Evolutionary conservation across 2,113 vertebrate species (phyloP), one percentile per base, ranked within the genome.

Genomic region (Sardina pilchardus): DNA sequence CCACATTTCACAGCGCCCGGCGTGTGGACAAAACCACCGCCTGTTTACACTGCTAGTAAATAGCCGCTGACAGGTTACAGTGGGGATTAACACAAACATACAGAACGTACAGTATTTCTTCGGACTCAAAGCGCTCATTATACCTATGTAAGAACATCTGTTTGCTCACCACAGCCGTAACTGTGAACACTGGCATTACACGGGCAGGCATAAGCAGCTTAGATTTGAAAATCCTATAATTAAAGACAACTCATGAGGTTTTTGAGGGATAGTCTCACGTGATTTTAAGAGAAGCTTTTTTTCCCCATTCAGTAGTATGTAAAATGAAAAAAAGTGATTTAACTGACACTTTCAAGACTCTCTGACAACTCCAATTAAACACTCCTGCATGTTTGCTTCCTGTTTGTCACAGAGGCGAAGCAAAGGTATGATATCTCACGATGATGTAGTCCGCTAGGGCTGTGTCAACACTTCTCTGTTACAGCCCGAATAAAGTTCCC

Each of bases 151-250:
- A 17, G 30, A 34, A 78, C 71, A 78, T 78, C 71, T 17, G 71
- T 78, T 12, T 36, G 71, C 34, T 36, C 14, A 78, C 81, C 45
- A 19, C 59, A 87, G 43, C 45, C 80, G 24, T 75, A 10, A n/a
- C 7, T 43, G 19, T 53, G 21, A 86, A 87, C 82, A 82, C 44
- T 53, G 80, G 42, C 50, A 84, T 88, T 87, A 88, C 80, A 82
- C 67, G 50, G 50, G 75, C 50, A 84, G 43, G 53, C 45, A 26
- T 34, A 81, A 42, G 75, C 87, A 71, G 71, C 71, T 81, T 26
- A 39, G 14, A 39, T 84, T 83, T 84, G 14, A 44, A 42, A 84
- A 85, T 48, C 81, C 80, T 83, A 84, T 82, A 84, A 82, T 85
- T 63, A 85, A 39, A 24, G 36, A 78, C 81, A 87, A 82, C 4